Evolutionary conservation across 2,888 invertebrate genomes (phyloP), one percentile per base, ranked within the genome.

Genomic region (Coelogynopora nodosa): DNA sequence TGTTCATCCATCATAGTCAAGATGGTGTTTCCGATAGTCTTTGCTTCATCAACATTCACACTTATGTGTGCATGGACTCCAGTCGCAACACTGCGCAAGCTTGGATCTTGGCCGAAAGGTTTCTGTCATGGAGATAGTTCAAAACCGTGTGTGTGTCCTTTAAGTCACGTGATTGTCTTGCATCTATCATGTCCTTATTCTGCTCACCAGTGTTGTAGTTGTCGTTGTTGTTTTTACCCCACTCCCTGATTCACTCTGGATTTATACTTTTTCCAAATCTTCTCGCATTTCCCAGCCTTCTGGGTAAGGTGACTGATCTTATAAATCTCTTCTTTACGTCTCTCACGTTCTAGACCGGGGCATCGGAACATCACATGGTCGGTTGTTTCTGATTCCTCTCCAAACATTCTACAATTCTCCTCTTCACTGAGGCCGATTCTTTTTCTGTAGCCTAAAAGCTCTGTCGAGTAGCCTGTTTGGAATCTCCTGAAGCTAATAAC

Each of bases 381-480:
- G 18, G 74, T 26, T n/a, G 74, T 74, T 74, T 74, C 74, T 13
- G 74, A 23, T 13, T 13, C 74, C 23, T 74, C 74, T 13, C 74
- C 23, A 26, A 2, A 74, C 27, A 74, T 13, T 13, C 74, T 74
- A 26, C 74, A 74, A 26, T 74, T 74, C 74, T 74, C 74, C 27
- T 74, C 23, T 74, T 74, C 23, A 26, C 74, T 74, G 23, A 74
- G 74, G 74, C 74, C 27, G 74, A 74, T 74, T 74, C 18, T 74
- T 74, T 74, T 74, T 74, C 74, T 74, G 23, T 74, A 74, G 74
- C 18, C 74, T 74, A 74, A 74, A 10, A 49, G 49, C 49, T 49
- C 49, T 49, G 18, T 49, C 5, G 49, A 49, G 49, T 49, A 18
- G 49, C 49, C 49, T 49, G 49, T 49, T 49, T 49, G 74, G 74